A percentile compares a stretch with the other conserved stretches of the same genome.
Conservation (phyloP, 2,888 invertebrate species). For the Rhopalosiphum nymphaeae region DNA sequence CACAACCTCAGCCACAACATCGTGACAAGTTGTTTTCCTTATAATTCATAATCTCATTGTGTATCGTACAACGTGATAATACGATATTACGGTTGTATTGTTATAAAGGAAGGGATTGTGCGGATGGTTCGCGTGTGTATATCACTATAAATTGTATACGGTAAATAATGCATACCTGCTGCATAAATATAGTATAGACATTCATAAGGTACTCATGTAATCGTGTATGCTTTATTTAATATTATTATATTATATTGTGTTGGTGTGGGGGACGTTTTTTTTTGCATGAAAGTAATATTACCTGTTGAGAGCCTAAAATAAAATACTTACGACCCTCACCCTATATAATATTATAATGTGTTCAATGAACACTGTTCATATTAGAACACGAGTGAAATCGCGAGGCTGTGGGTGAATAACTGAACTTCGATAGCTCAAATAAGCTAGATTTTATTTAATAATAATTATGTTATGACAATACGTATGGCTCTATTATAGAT, state of each 20-base stretch:
- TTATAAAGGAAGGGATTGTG: neutral
- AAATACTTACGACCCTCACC: slow-evolving; percentile 5
- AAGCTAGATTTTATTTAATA: neutral
- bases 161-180: neutral
- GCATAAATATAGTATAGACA: neutral
- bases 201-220: neutral
- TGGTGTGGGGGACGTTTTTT: neutral
- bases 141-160: neutral
- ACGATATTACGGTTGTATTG: neutral
- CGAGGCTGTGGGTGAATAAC: neutral
- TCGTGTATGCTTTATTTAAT: neutral
- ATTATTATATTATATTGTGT: neutral
- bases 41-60: neutral
- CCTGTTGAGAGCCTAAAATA: neutral
- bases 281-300: neutral
- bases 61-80: neutral
- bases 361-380: no score
- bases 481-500: neutral
- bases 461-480: neutral
- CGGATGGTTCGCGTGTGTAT: neutral
- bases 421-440: neutral
- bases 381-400: neutral
- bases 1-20: no score
- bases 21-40: neutral
- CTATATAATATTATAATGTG: neutral